These are phyloP conservation scores for Microctenopoma steveboyesi DNA, from an alignment of 2,797 vertebrate species.

Conservation along the genomic window DNA sequence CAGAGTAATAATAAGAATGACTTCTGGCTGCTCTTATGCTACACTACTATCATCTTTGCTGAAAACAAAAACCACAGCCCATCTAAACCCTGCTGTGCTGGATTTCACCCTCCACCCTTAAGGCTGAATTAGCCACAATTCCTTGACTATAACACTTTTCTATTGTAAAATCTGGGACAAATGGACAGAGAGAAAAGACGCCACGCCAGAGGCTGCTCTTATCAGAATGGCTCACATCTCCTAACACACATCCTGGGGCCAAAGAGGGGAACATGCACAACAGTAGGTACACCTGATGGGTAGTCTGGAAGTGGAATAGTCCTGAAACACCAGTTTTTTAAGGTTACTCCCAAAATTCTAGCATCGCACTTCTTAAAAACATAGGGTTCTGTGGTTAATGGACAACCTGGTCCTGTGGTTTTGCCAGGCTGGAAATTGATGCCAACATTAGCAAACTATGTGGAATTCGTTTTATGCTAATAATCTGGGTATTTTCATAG, in stretches of 20 bases:
- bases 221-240: conserved; percentile 56
- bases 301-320: conserved; percentile 6
- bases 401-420: too few relatives aligned
- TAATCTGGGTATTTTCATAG: too few relatives aligned
- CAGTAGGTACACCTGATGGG: conserved; percentile 31
- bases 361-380: too few relatives aligned
- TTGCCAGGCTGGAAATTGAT: too few relatives aligned
- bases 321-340: background rate
- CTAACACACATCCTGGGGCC: conserved; percentile 37
- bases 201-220: conserved; percentile 75
- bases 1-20: conserved; percentile 13
- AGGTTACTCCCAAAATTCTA: conserved; percentile 1
- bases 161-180: conserved; percentile 81
- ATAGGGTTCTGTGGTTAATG: too few relatives aligned
- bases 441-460: too few relatives aligned
- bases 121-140: conserved; percentile 82
- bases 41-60: conserved; percentile 12
- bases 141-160: conserved; percentile 73
- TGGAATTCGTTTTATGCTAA: too few relatives aligned
- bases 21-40: conserved; percentile 42
- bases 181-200: conserved; percentile 67
- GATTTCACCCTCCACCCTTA: conserved; percentile 65
- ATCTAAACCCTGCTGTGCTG: conserved; percentile 41
- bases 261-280: conserved; percentile 36
- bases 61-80: conserved; percentile 33